Conservation (phyloP, 2,797 vertebrate genomes). For the Pangasius krempfi region DNA sequence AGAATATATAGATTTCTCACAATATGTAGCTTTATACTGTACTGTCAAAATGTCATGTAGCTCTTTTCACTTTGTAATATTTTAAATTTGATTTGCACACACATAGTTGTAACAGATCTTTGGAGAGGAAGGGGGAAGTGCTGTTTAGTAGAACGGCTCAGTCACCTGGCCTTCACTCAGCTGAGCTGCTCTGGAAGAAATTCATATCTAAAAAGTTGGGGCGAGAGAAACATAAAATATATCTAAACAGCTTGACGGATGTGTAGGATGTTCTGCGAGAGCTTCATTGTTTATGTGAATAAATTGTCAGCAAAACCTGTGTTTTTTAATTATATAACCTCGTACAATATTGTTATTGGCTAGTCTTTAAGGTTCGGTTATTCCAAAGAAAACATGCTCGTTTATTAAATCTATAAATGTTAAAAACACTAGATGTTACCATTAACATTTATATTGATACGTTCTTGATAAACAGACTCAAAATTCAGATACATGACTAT, state of each 20-base stretch:
- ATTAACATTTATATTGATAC: not conserved
- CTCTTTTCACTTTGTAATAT: not conserved
- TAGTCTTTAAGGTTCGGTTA: not conserved
- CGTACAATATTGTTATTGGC: not conserved
- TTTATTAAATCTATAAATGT: not conserved
- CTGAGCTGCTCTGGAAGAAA: not conserved
- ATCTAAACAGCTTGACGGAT: conserved; percentile 1
- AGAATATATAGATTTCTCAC: not conserved
- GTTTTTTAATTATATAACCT: not conserved
- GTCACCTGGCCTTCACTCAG: not conserved
- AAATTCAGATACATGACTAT: not conserved
- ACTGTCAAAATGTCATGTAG: not conserved
- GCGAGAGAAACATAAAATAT: not conserved
- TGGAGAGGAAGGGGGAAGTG: not conserved
- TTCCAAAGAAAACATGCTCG: not conserved
- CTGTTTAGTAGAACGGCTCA: not conserved
- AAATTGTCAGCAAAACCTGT: not conserved
- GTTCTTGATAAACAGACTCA: not conserved
- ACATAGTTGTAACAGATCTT: not conserved
- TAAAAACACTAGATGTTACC: not conserved
- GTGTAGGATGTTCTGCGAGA: not conserved
- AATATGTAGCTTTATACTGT: not conserved
- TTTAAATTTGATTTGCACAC: not conserved
- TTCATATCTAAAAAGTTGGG: not conserved
- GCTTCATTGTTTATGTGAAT: not conserved